Evolutionary conservation across 2,888 invertebrate genomes (phyloP).

Genomic region (Metopia argyrocephala): DNA sequence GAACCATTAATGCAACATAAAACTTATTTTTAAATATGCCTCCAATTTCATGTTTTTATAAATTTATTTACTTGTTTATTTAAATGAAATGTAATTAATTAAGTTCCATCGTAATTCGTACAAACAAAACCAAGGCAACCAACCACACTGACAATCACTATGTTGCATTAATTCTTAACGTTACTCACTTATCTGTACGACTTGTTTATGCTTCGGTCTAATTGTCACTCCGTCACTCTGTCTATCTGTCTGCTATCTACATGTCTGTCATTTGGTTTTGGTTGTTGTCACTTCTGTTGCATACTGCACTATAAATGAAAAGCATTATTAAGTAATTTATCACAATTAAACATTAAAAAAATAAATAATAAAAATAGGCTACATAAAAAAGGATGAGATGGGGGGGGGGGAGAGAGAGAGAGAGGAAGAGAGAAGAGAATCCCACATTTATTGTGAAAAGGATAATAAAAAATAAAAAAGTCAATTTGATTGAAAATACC

Average conservation of each 20-base stretch:
- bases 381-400: neutral
- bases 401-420: neutral
- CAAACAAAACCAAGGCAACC: constrained; percentile 13
- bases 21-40: neutral
- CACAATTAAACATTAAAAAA: constrained; percentile 53
- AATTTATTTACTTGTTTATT: neutral
- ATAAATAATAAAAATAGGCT: neutral
- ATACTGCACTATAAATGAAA: constrained; percentile 37
- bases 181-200: neutral
- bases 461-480: constrained; percentile 38
- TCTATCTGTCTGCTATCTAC: constrained; percentile 37
- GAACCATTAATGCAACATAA: constrained; percentile 12
- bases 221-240: neutral
- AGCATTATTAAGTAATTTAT: constrained; percentile 59
- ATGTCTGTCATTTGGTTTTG: constrained; percentile 32
- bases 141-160: constrained; percentile 23
- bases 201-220: neutral
- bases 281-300: constrained; percentile 24
- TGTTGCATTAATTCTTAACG: neutral
- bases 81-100: constrained; percentile 43
- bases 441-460: constrained; percentile 14
- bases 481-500: constrained; percentile 34
- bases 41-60: constrained; percentile 1
- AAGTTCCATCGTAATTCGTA: constrained; percentile 35
- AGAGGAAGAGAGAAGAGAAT: neutral